Conservation (phyloP, 2,797 vertebrate genomes). For the Balearica regulorum region DNA sequence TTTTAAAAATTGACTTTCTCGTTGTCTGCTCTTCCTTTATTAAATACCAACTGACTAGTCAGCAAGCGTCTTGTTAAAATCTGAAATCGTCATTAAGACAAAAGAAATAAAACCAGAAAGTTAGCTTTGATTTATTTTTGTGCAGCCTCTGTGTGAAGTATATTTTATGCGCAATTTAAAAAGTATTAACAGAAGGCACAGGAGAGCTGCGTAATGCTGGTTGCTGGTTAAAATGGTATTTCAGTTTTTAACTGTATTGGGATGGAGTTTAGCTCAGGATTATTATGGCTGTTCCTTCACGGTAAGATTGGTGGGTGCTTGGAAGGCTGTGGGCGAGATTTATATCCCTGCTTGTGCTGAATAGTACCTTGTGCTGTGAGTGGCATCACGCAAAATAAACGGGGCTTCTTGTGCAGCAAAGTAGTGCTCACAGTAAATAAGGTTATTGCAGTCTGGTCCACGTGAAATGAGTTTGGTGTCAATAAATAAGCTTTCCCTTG, state of each 20-base stretch:
- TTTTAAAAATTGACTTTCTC: not conserved
- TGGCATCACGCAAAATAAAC: not conserved
- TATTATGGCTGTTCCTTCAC: not conserved
- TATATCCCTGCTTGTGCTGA: not conserved
- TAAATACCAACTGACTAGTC: not conserved
- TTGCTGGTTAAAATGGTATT: not conserved
- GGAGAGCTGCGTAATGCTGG: not conserved
- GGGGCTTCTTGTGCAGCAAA: not conserved
- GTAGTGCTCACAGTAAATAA: not conserved
- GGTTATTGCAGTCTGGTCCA: not conserved
- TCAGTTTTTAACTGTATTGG: not conserved
- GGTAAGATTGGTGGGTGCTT: not conserved
- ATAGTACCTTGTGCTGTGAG: not conserved
- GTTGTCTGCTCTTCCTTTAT: not conserved
- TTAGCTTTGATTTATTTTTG: not conserved
- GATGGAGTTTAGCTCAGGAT: not conserved
- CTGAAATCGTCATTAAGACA: not conserved
- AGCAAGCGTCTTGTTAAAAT: not conserved
- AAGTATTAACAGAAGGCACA: not conserved
- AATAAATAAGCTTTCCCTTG: not conserved
- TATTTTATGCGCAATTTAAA: not conserved
- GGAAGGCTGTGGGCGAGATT: not conserved
- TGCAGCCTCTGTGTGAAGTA: not conserved
- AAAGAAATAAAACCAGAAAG: not conserved
- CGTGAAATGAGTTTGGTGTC: not conserved